Percentiles rank a stretch among this genome's conserved stretches.
Evolutionary conservation across 2,113 vertebrate species (phyloP).

Genomic region (Phalacrocorax carbo): DNA sequence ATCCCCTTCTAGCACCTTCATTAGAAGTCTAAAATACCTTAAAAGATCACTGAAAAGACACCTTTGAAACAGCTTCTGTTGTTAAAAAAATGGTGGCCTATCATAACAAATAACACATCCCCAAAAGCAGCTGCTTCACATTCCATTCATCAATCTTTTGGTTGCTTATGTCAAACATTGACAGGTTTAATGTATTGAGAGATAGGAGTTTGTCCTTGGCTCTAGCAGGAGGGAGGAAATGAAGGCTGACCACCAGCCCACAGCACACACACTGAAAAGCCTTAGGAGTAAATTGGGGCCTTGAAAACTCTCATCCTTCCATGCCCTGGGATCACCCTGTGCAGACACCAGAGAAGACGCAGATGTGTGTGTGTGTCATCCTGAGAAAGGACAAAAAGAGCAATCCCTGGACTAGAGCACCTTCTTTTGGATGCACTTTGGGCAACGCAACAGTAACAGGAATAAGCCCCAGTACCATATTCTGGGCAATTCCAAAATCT

Average conservation of each 20-base stretch:
- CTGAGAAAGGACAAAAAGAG: neutral
- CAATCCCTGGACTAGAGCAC: neutral
- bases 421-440: neutral
- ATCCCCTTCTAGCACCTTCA: neutral
- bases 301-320: neutral
- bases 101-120: slow-evolving; percentile 30
- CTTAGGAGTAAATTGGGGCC: neutral
- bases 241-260: neutral
- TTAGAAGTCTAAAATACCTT: neutral
- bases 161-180: slow-evolving; percentile 45
- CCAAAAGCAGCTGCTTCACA: slow-evolving; percentile 22
- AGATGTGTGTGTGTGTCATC: neutral
- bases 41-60: neutral
- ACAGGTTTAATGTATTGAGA: slow-evolving; percentile 35
- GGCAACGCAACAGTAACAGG: neutral
- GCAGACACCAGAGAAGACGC: neutral
- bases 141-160: slow-evolving; percentile 38
- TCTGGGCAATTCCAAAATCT: neutral
- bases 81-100: neutral
- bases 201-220: slow-evolving; percentile 21
- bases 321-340: neutral
- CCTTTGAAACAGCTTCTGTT: neutral
- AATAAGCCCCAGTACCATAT: neutral
- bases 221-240: slow-evolving; percentile 32
- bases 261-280: neutral